Evolutionary conservation across 2,888 invertebrate genomes (phyloP).

Genomic region (Leucophenga montana): DNA sequence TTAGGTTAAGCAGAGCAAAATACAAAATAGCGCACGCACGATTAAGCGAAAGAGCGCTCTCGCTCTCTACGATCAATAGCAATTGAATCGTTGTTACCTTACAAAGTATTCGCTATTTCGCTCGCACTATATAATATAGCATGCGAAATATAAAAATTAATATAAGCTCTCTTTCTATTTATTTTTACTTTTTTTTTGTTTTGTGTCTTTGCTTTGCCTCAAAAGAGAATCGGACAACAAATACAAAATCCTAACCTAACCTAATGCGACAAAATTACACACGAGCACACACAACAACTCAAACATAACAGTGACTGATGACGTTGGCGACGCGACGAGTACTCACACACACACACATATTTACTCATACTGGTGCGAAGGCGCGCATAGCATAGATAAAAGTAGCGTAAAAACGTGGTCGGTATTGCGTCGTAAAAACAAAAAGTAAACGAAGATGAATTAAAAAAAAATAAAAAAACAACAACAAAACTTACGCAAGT

Average conservation of each 20-base stretch:
- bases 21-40: background rate
- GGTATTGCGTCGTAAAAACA: constrained; percentile 59
- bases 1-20: background rate
- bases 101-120: too few relatives aligned
- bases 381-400: constrained; percentile 2
- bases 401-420: constrained; percentile 58
- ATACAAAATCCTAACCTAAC: constrained; percentile 67
- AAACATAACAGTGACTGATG: constrained; percentile 10
- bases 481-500: constrained; percentile 29
- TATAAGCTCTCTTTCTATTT: background rate
- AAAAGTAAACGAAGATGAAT: constrained; percentile 34
- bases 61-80: too few relatives aligned
- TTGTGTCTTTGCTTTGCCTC: too few relatives aligned
- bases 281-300: constrained; percentile 29
- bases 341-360: constrained; percentile 15
- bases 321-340: background rate
- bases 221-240: constrained; percentile 36
- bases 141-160: too few relatives aligned
- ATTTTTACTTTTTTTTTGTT: too few relatives aligned
- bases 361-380: constrained; percentile 3
- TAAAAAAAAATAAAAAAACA: constrained; percentile 19
- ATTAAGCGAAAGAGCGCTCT: background rate
- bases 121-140: too few relatives aligned
- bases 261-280: constrained; percentile 58
- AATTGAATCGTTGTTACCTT: too few relatives aligned